Evolutionary conservation across 30 jellyfish, hydroid and myxozoan genomes (phyloP), one percentile per base, ranked within the genome.

Genomic region (Turritopsis dohrnii): DNA sequence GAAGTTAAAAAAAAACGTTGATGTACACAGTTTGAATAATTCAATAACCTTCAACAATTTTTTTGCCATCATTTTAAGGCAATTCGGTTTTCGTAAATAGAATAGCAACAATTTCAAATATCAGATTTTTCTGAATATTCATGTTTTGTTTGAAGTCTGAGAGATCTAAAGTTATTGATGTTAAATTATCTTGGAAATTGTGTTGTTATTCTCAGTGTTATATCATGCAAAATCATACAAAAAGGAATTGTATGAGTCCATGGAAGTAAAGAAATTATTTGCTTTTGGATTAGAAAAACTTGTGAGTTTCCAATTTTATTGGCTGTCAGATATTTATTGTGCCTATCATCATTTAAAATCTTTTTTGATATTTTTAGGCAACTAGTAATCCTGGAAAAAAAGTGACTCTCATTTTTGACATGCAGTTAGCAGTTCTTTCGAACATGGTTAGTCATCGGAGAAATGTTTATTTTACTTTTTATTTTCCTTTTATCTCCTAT

Each of bases 261-360:
- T 82, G 23, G 98, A 93, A 84, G 98, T 93, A 17, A 93, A 93
- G 75, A 88, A 87, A 65, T 79, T 93, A 74, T 91, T 93, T 54
- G 98, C 98, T 1, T 93, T 84, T 85, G 98, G 95, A 23, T 93
- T 93, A n/a, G 98, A 93, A 60, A 93, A 83, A 79, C 81, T 90
- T 76, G 97, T 90, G 54, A 79, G 95, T 66, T 66, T 3, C 76
- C 29, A 21, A 21, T 3, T 66, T 3, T 66, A n/a, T 66, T 17
- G 7, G 18, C 8, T 66, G 27, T 66, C 16, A 3, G 18, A n/a
- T 74, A 16, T 74, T 24, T 52, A n/a, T 7, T 16, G 7, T 74
- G 0, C 23, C 13, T 16, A n/a, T 74, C 24, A 30, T 29, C 7
- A 75, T 29, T 21, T 75, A 0, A 9, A 83, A 29, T 53, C 29